These are phyloP conservation scores for Platyrinchus mystaceus DNA, from an alignment of 2,797 vertebrate species.

Conservation along the genomic window DNA sequence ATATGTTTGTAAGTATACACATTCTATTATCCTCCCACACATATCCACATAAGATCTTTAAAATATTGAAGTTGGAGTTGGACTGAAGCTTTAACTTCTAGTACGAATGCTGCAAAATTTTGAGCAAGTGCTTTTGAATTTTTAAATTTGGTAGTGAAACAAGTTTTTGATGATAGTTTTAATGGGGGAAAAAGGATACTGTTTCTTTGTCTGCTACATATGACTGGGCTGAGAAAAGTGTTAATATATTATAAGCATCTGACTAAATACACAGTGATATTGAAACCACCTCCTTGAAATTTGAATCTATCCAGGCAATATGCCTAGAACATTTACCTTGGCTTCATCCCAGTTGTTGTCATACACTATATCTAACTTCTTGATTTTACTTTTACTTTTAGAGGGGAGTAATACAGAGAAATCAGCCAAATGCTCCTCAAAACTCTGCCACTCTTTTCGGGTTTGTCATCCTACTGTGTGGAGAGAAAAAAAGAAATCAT, in stretches of 20 bases:
- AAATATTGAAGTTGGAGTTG: not conserved
- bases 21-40: not conserved
- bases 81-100: not conserved
- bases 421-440: not conserved
- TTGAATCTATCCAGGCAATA: not conserved
- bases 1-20: rapidly evolving
- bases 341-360: not conserved
- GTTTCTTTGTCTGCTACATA: not conserved
- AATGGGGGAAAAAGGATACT: not conserved
- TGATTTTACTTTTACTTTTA: not conserved
- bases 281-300: not conserved
- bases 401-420: not conserved
- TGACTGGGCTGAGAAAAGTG: not conserved
- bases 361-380: not conserved
- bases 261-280: not conserved
- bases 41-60: not conserved
- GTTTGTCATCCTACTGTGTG: not conserved
- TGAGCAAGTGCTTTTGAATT: not conserved
- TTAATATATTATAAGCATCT: not conserved
- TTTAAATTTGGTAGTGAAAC: not conserved
- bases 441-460: not conserved
- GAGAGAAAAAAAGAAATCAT: not conserved
- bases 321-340: not conserved
- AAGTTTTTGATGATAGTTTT: not conserved
- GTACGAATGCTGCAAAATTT: not conserved